These are phyloP conservation scores for Petaurus breviceps DNA, from an alignment of 2,113 vertebrate species.

Conservation along the genomic window DNA sequence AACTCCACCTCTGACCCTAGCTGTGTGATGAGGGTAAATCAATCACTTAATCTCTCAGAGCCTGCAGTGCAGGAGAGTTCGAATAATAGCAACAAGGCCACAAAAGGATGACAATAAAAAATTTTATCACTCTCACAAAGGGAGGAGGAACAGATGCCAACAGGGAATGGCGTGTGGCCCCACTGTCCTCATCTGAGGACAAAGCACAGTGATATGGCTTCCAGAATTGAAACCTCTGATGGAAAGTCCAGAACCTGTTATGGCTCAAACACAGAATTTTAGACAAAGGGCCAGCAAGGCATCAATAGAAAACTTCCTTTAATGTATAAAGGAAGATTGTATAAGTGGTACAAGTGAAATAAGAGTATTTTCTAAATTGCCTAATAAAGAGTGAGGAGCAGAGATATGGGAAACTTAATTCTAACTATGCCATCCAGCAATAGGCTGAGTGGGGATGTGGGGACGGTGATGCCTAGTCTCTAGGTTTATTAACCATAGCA, in stretches of 20 bases:
- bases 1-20: background rate
- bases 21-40: background rate
- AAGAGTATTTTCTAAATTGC: background rate
- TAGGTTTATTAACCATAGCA: background rate
- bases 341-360: background rate
- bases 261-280: background rate
- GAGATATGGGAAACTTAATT: background rate
- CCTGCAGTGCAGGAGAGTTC: background rate
- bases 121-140: background rate
- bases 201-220: background rate
- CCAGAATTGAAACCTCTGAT: background rate
- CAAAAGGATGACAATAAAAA: background rate
- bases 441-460: background rate
- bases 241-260: background rate
- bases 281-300: background rate
- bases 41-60: background rate
- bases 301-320: background rate
- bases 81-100: background rate
- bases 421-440: background rate
- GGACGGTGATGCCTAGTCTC: background rate
- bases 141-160: background rate
- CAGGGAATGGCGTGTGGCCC: background rate
- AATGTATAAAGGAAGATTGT: background rate
- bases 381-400: background rate
- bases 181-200: background rate